Percentiles rank a stretch among this genome's conserved stretches.
These are phyloP conservation scores for Cataglyphis cursor DNA, from an alignment of 2,888 invertebrate genomes.

Conservation along the genomic window DNA sequence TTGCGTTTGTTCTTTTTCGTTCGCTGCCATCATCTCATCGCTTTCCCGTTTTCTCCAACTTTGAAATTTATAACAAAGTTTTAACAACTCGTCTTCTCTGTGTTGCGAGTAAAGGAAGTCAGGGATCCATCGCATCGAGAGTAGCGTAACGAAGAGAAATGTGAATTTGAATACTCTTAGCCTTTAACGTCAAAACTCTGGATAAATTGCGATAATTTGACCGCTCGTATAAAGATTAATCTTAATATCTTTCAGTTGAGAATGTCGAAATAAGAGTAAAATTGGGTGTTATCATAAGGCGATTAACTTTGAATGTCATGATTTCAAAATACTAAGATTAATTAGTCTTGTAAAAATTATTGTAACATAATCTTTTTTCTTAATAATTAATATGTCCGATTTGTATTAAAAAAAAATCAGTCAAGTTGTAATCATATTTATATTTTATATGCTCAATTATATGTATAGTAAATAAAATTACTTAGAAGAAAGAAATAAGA, in stretches of 20 bases:
- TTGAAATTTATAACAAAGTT: conserved; percentile 76
- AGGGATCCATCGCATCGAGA: conserved; percentile 60
- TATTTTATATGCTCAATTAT: not conserved
- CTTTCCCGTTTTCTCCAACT: conserved; percentile 60
- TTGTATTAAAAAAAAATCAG: not conserved
- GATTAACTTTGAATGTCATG: conserved; percentile 1
- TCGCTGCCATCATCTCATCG: conserved; percentile 46
- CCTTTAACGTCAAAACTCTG: conserved; percentile 44
- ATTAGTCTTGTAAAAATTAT: not conserved
- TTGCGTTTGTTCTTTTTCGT: conserved; percentile 58
- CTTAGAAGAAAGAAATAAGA: not conserved
- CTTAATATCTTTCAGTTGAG: conserved; percentile 21
- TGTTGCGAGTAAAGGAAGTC: conserved; percentile 50
- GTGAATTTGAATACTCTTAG: conserved; percentile 53
- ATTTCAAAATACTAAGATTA: conserved; percentile 4
- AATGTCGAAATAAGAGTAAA: conserved; percentile 23
- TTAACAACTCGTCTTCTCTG: conserved; percentile 69
- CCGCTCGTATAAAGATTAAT: conserved; percentile 41
- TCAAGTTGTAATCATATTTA: not conserved
- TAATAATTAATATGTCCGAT: not conserved
- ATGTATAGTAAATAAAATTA: not conserved
- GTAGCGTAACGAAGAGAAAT: conserved; percentile 59
- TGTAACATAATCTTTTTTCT: not conserved
- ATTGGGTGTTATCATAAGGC: not conserved
- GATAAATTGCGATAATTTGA: conserved; percentile 47